Percentiles rank a stretch among this genome's conserved stretches.
These are phyloP conservation scores for Gambusia holbrooki DNA, from an alignment of 2,113 vertebrate species.

Conservation along the genomic window DNA sequence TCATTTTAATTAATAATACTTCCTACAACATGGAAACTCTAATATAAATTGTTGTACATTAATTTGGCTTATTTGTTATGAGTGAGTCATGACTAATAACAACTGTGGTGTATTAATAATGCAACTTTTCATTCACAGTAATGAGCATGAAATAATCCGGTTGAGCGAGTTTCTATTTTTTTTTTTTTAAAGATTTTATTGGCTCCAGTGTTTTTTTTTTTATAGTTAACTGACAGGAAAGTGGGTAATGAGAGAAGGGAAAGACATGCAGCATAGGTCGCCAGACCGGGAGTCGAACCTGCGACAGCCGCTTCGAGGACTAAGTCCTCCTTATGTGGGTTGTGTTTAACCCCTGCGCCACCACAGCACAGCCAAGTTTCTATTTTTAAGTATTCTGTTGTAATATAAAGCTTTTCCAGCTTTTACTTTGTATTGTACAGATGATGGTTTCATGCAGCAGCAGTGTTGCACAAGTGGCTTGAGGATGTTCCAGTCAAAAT, in stretches of 20 bases:
- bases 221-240: no score
- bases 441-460: not conserved
- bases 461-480: not conserved
- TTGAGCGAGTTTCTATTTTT: constrained; percentile 17
- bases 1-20: constrained; percentile 13
- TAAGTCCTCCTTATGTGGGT: no score
- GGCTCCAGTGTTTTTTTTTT: no score
- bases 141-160: not conserved
- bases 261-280: no score
- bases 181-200: no score
- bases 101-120: not conserved
- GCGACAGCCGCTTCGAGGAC: no score
- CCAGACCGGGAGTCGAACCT: no score
- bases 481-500: no score
- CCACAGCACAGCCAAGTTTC: not conserved
- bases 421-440: constrained; percentile 12
- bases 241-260: no score
- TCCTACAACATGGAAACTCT: not conserved
- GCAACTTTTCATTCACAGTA: not conserved
- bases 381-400: constrained; percentile 13
- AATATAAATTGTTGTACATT: not conserved
- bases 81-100: not conserved
- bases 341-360: no score
- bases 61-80: not conserved
- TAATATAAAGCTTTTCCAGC: constrained; percentile 10